A percentile compares a stretch with the other conserved stretches of the same genome.
phyloP scores from a whole-genome alignment of 2,888 invertebrate species.

The Gnatocerus cornutus region DNA sequence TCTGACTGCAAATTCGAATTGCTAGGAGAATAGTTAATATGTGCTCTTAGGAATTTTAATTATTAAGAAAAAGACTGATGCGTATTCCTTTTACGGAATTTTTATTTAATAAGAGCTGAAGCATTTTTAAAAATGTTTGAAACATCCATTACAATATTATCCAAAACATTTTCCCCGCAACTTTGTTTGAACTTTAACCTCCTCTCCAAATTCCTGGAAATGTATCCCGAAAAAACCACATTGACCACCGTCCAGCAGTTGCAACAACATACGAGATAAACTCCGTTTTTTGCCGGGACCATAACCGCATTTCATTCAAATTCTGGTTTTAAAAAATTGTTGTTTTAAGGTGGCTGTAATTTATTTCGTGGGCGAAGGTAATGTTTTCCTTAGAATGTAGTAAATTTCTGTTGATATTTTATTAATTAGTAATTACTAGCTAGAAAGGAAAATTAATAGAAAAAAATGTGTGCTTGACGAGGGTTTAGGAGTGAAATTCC shows the following conservation, averaged over 20 bases:
- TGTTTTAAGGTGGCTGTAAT: not conserved
- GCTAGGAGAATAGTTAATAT: conserved; percentile 24
- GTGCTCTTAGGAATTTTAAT: conserved; percentile 13
- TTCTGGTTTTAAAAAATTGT: conserved; percentile 10
- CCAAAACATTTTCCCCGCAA: conserved; percentile 1
- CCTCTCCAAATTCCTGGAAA: conserved; percentile 1
- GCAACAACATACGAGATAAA: conserved; percentile 1
- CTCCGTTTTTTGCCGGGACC: conserved; percentile 5
- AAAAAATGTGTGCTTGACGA: too few relatives aligned
- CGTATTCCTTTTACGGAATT: too few relatives aligned
- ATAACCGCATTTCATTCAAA: conserved; percentile 13
- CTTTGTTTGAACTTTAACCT: not conserved
- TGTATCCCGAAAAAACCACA: conserved; percentile 6
- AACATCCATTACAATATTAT: not conserved
- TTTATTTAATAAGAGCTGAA: too few relatives aligned
- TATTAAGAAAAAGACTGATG: not conserved
- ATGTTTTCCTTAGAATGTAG: too few relatives aligned
- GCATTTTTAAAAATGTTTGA: too few relatives aligned
- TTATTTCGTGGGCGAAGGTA: too few relatives aligned
- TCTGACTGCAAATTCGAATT: conserved; percentile 37
- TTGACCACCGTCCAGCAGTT: not conserved
- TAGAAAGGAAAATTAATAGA: too few relatives aligned
- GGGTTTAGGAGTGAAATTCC: too few relatives aligned
- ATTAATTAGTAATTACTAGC: too few relatives aligned
- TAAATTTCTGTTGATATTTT: too few relatives aligned